Percentiles rank a stretch among this genome's conserved stretches.
phyloP scores from a whole-genome alignment of 2,797 vertebrate genomes.

The Merluccius polli region DNA sequence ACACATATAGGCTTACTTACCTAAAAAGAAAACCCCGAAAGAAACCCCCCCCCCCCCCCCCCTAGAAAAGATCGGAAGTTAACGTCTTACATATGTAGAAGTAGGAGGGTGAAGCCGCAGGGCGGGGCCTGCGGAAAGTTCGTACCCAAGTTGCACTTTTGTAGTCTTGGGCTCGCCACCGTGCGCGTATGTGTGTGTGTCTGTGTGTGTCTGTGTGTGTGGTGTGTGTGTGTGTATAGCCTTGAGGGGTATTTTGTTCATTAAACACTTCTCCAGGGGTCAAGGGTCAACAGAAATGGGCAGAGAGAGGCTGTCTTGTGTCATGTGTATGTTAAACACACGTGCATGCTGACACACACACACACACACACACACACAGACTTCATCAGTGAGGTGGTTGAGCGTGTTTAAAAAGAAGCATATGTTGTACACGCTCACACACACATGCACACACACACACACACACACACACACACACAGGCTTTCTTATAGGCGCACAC shows the following conservation, averaged over 20 bases:
- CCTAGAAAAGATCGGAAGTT: conserved; percentile 24
- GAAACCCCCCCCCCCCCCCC: no score
- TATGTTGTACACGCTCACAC: conserved; percentile 30
- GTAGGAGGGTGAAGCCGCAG: conserved; percentile 40
- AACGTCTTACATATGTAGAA: neutral
- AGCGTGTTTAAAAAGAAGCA: conserved; percentile 47
- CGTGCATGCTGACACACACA: conserved; percentile 13
- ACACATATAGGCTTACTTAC: conserved; percentile 15
- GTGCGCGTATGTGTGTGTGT: conserved; percentile 11
- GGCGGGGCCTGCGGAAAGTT: conserved; percentile 23
- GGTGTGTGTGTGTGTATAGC: conserved; percentile 17
- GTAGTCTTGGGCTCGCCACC: neutral
- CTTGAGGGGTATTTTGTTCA: conserved; percentile 12
- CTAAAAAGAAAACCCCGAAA: conserved; percentile 29
- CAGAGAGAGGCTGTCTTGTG: conserved; percentile 41
- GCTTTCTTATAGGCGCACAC: conserved; percentile 5
- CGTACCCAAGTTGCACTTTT: conserved; percentile 18
- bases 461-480: conserved; percentile 15
- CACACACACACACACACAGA: conserved; percentile 15
- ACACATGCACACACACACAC: conserved; percentile 14
- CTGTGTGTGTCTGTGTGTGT: conserved; percentile 5
- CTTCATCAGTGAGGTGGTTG: conserved; percentile 32
- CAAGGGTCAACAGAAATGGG: conserved; percentile 23
- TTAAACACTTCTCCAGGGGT: conserved; percentile 46
- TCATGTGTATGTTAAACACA: conserved; percentile 27